Evolutionary conservation across 2,888 invertebrate species (phyloP), one percentile per base, ranked within the genome.

Genomic region (Amblyjoppa fuscipennis): DNA sequence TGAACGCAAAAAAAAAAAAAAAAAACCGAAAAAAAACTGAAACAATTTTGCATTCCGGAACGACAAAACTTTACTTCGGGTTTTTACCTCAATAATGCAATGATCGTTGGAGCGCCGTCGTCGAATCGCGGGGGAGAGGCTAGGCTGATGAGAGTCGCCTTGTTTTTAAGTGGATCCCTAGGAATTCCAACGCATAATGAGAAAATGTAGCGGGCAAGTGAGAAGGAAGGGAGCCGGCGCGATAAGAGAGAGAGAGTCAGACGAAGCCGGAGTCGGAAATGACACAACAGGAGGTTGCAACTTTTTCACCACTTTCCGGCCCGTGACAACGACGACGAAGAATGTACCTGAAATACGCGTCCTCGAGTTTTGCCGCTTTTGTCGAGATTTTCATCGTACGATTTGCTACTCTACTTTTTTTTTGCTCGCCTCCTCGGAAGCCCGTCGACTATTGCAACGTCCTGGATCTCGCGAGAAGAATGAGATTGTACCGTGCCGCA

Each of bases 101-200:
- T 11, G 41, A 77, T 45, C 53, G 64, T 68, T 25, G 9, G 31
- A 51, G 69, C 38, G 7, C 28, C 16, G 31, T 41, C 13, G 69
- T 13, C 41, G 41, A 38, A 79, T 51, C 4, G 28, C 13, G 61
- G 41, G 59, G 2, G 68, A 13, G 31, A 25, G 34, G 20, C 16
- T 64, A 25, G 31, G 66, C 28, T 71, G 78, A 85, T 81, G 85
- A 85, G 74, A 69, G 61, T 69, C 66, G 31, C n/a, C 68, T 74
- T 79, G 70, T 75, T 79, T 70, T 75, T 75, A 74, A 82, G 78
- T 69, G 66, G 75, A 82, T 82, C 59, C 77, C 56, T 68, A 41
- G 38, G 34, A 70, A 74, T 78, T 78, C 31, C 41, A 71, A 34
- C 25, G 85, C 49, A 79, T 82, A 85, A 78, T 79, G 74, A 78